These are phyloP conservation scores for Thymallus thymallus DNA, from an alignment of 2,113 vertebrate species.

Conservation along the genomic window DNA sequence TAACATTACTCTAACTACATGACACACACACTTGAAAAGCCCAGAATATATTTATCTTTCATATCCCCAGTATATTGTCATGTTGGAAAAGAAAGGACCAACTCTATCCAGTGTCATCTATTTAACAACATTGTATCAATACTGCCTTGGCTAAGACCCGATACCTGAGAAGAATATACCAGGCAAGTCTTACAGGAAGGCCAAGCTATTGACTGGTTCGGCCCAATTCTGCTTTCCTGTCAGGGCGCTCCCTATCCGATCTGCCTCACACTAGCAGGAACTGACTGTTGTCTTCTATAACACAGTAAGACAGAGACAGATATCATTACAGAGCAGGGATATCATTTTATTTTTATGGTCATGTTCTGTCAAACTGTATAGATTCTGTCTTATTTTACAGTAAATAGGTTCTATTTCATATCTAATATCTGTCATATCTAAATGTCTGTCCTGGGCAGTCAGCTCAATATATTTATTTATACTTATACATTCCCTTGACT, in stretches of 20 bases:
- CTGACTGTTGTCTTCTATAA: conserved; percentile 46
- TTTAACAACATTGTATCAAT: conserved; percentile 62
- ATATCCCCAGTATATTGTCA: conserved; percentile 18
- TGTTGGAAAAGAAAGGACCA: conserved; percentile 32
- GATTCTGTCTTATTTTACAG: conserved; percentile 35
- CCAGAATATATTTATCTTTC: conserved; percentile 33
- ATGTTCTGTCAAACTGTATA: conserved; percentile 16
- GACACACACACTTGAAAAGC: background rate
- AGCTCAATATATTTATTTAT: background rate
- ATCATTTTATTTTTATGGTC: conserved; percentile 42
- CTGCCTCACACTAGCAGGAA: conserved; percentile 62
- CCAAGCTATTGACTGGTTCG: conserved; percentile 64
- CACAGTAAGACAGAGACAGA: conserved; percentile 31
- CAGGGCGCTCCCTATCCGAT: conserved; percentile 47
- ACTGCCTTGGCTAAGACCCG: conserved; percentile 50
- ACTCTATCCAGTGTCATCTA: conserved; percentile 62
- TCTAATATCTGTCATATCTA: conserved; percentile 15
- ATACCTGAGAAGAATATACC: conserved; percentile 68
- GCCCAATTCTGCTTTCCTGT: conserved; percentile 67
- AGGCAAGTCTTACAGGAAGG: conserved; percentile 72
- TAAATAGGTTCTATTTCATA: background rate
- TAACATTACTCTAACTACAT: background rate
- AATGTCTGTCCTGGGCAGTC: conserved; percentile 2
- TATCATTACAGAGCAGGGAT: conserved; percentile 60
- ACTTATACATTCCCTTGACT: background rate